These are phyloP conservation scores for Sphaerophoria rueppellii DNA, from an alignment of 2,888 invertebrate species.

Conservation along the genomic window DNA sequence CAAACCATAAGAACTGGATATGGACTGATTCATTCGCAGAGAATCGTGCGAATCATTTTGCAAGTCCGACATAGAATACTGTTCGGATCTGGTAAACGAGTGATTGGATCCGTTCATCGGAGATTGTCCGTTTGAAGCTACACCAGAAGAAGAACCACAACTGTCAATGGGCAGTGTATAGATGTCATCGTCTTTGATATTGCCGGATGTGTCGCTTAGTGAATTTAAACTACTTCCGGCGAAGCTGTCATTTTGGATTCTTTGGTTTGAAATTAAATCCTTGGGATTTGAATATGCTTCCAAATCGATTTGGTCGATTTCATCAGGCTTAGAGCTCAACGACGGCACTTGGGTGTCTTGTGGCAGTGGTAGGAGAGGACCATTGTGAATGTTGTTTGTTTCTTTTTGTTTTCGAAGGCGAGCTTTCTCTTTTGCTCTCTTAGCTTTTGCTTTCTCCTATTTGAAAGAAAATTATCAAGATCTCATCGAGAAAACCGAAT, in stretches of 20 bases:
- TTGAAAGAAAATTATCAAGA: conserved; percentile 15
- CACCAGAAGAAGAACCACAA: conserved; percentile 76
- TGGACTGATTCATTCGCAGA: conserved; percentile 79
- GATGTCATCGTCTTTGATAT: conserved; percentile 80
- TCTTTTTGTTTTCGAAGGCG: conserved; percentile 84
- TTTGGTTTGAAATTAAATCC: conserved; percentile 82
- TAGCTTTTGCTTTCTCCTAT: conserved; percentile 87
- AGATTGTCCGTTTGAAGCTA: conserved; percentile 77
- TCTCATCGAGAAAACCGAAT: not conserved
- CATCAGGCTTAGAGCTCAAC: conserved; percentile 70
- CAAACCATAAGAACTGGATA: conserved; percentile 79
- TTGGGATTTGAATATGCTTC: conserved; percentile 84
- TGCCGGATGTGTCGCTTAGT: conserved; percentile 24
- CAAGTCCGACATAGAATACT: conserved; percentile 39
- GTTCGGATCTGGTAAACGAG: conserved; percentile 41
- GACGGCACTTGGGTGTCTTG: conserved; percentile 76
- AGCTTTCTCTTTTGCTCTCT: conserved; percentile 87
- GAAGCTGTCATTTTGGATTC: conserved; percentile 77
- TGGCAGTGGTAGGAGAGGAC: conserved; percentile 79
- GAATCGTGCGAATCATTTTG: conserved; percentile 72
- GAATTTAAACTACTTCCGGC: conserved; percentile 72
- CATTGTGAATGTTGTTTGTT: conserved; percentile 77
- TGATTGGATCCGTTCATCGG: conserved; percentile 73
- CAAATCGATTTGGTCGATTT: conserved; percentile 76
- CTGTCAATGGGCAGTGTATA: conserved; percentile 81